phyloP scores from a whole-genome alignment of 2,113 vertebrate genomes.

The Pica pica region DNA sequence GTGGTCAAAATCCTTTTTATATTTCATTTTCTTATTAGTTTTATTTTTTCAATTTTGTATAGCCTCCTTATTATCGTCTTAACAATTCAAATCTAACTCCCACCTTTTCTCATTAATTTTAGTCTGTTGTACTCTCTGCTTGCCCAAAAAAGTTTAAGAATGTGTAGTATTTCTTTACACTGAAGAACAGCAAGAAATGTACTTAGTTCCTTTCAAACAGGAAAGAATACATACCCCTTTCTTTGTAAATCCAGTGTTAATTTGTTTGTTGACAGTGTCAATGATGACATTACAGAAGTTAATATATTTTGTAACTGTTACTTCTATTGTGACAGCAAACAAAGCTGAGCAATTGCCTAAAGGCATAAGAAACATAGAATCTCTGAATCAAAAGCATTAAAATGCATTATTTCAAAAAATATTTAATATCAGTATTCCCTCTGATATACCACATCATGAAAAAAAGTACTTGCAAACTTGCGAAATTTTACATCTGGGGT shows the following conservation, averaged over 20 bases:
- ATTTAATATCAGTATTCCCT: neutral
- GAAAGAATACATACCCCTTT: neutral
- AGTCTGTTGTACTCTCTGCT: neutral
- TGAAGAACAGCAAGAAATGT: neutral
- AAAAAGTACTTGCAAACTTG: neutral
- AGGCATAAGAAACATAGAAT: neutral
- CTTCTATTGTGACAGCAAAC: neutral
- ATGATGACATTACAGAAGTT: neutral
- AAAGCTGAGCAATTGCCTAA: neutral
- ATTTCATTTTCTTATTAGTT: neutral
- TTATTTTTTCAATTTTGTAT: neutral
- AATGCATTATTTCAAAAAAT: neutral
- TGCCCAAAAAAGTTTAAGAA: neutral
- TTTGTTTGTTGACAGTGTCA: neutral
- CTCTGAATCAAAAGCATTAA: neutral
- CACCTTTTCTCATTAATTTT: neutral
- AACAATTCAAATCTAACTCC: neutral
- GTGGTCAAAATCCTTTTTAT: neutral
- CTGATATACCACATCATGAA: neutral
- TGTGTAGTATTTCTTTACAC: neutral
- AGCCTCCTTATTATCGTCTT: neutral
- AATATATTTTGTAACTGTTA: neutral
- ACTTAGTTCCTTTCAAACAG: neutral
- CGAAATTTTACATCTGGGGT: accelerated
- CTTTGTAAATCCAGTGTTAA: neutral